Base-by-base conservation (phyloP, 1,140 invertebrate species). In the Pygmarrhopalites habei region DNA sequence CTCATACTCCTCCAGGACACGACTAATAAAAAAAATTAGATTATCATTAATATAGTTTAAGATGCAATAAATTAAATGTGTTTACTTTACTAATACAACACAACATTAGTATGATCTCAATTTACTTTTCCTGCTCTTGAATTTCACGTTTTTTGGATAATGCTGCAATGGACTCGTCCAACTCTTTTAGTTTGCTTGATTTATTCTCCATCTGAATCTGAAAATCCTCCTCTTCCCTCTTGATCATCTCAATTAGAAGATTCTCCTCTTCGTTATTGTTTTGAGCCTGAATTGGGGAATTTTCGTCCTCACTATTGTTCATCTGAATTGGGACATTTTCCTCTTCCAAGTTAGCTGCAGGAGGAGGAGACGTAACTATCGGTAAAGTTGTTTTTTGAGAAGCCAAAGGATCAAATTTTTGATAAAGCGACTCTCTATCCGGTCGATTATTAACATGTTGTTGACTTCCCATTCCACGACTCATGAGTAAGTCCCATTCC, bases 401-500 rank as follows among this genome's bases (percentile, higher is more conserved):
- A 23, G 39, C 17, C n/a, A 56, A 28, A 15, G 53, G 53, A 56
- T 56, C 53, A 56, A 56, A 56, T 7, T 21, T 56, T 41, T 56
- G 53, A 21, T 32, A 56, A 14, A 56, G 30, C 2, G 53, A 56
- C 21, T 56, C 53, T 41, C 53, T n/a, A 14, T 56, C 53, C 53
- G 29, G 39, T 56, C 23, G 32, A 28, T 12, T 53, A 17, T n/a
- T n/a, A n/a, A n/a, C 30, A n/a, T n/a, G n/a, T 4, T 2, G 3
- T 26, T 56, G 29, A 23, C 12, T 21, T 35, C 53, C 30, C 3
- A 14, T 56, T 12, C 53, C 53, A 41, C 53, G 30, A 14, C 23
- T 23, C 7, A 56, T 23, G 10, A 56, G 19, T 3, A 56, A 14
- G 23, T 56, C 53, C 53, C 53, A 56, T 21, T 56, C 53, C 3